phyloP scores from a whole-genome alignment of 2,797 vertebrate species.

The Vespertilio murinus region DNA sequence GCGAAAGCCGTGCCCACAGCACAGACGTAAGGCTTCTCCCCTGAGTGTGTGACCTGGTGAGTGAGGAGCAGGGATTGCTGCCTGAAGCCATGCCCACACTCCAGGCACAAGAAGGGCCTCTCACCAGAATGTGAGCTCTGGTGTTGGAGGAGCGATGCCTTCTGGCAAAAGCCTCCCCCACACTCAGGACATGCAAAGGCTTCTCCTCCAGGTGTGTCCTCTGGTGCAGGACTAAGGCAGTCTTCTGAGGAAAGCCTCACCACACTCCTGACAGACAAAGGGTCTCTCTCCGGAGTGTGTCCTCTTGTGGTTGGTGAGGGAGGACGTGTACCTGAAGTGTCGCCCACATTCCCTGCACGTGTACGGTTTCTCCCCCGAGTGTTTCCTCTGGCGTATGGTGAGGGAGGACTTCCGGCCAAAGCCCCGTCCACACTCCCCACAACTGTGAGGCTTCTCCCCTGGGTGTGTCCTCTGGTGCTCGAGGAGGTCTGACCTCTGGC shows the following conservation, averaged over 20 bases:
- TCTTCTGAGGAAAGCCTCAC: slow-evolving; percentile 51
- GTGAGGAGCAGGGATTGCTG: slow-evolving; percentile 42
- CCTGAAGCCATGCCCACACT: too few species aligned
- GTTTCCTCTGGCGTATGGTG: not conserved
- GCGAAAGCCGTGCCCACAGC: slow-evolving; percentile 61
- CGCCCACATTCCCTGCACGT: not conserved
- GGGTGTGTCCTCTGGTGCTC: slow-evolving; percentile 4
- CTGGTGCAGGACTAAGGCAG: slow-evolving; percentile 52
- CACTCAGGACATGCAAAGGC: slow-evolving; percentile 34
- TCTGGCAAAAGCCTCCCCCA: slow-evolving; percentile 50
- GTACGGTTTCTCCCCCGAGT: slow-evolving; percentile 28
- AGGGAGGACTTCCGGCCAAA: not conserved
- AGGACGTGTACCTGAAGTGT: slow-evolving; percentile 41
- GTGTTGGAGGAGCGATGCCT: slow-evolving; percentile 43
- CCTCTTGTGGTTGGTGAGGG: slow-evolving; percentile 37
- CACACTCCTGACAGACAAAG: slow-evolving; percentile 2
- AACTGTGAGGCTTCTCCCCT: slow-evolving; percentile 36
- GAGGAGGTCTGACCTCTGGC: not conserved
- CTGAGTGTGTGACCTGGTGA: slow-evolving; percentile 71
- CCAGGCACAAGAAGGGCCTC: slow-evolving; percentile 64
- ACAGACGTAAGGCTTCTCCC: slow-evolving; percentile 66
- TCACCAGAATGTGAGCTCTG: slow-evolving; percentile 49
- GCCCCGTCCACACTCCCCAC: not conserved
- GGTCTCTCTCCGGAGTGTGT: slow-evolving; percentile 48
- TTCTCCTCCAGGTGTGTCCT: slow-evolving; percentile 56